A percentile compares a stretch with the other conserved stretches of the same genome.
Evolutionary conservation across 2,797 vertebrate species (phyloP).

Genomic region (Telmatherina bonti): DNA sequence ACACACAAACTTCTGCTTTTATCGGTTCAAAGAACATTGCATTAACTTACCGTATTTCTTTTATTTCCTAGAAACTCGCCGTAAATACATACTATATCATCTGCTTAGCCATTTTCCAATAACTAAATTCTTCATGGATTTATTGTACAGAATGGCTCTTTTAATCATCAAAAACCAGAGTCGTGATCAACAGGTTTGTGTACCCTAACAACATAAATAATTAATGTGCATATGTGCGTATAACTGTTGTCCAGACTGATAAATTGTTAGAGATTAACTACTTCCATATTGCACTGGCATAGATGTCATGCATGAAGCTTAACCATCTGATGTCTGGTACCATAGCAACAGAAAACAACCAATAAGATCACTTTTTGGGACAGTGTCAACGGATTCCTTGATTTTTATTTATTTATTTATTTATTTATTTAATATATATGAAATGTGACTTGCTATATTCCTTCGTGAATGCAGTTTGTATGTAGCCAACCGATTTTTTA

Average conservation of each 20-base stretch:
- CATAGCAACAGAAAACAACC: constrained; percentile 84
- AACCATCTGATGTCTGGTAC: constrained; percentile 80
- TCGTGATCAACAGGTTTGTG: constrained; percentile 12
- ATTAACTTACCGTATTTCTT: background rate
- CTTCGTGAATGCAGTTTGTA: background rate
- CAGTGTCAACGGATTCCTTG: constrained; percentile 50
- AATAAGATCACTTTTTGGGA: constrained; percentile 65
- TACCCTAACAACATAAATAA: background rate
- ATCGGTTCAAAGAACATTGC: background rate
- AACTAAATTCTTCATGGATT: background rate
- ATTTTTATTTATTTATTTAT: too few species aligned
- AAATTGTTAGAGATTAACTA: constrained; percentile 28
- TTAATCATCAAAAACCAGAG: background rate
- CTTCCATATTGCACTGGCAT: constrained; percentile 60
- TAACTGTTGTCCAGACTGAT: constrained; percentile 33
- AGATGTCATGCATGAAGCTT: constrained; percentile 40
- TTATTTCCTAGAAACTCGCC: background rate
- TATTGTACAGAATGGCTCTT: background rate
- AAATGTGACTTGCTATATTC: constrained; percentile 18
- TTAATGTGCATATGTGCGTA: background rate
- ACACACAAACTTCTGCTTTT: background rate
- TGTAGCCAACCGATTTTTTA: background rate
- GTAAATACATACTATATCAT: background rate
- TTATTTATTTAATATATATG: background rate
- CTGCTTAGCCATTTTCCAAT: background rate